phyloP scores from a whole-genome alignment of 1,140 invertebrate species.

The Chymomyza costata region DNA sequence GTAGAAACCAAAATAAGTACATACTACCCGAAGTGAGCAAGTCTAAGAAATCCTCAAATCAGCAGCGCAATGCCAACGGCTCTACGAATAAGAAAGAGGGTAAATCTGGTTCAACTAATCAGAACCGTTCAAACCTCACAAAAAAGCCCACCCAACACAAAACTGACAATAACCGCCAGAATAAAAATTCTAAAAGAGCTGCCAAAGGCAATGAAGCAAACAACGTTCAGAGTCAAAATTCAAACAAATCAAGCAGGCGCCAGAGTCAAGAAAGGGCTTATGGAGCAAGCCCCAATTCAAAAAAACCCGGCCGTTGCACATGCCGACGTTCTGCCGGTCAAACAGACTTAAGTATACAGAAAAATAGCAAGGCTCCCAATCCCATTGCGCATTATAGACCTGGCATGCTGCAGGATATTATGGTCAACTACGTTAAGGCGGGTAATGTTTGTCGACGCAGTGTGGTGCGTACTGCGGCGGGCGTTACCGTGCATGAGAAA shows the following conservation, averaged over 20 bases:
- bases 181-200: too few species aligned
- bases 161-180: too few species aligned
- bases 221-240: too few species aligned
- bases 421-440: conserved; percentile 13
- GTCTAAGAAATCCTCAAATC: too few species aligned
- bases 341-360: background rate
- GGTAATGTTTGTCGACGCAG: conserved; percentile 31
- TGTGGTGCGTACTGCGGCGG: conserved; percentile 49
- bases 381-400: conserved; percentile 40
- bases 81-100: too few species aligned
- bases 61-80: too few species aligned
- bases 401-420: conserved; percentile 26
- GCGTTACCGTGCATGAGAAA: conserved; percentile 39
- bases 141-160: too few species aligned
- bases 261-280: background rate
- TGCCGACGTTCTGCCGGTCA: background rate
- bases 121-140: too few species aligned
- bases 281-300: background rate
- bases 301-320: background rate
- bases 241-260: background rate
- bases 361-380: conserved; percentile 6
- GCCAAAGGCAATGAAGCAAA: too few species aligned
- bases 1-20: too few species aligned
- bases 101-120: too few species aligned
- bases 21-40: too few species aligned